A percentile compares a stretch with the other conserved stretches of the same genome.
phyloP scores from a whole-genome alignment of 1,140 invertebrate genomes.

The Tigriopus japonicus region DNA sequence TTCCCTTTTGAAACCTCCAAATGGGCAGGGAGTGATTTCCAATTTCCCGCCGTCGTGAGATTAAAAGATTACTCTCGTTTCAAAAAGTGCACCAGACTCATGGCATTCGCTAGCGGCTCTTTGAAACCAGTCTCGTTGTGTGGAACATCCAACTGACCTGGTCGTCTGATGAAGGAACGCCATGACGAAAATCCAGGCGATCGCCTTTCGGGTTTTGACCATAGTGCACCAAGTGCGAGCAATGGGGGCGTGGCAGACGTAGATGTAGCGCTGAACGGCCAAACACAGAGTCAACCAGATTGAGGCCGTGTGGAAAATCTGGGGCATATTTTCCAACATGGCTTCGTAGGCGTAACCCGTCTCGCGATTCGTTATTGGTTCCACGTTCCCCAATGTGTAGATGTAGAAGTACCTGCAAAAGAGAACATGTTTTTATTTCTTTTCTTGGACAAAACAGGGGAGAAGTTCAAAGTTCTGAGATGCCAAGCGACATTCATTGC shows the following conservation, averaged over 20 bases:
- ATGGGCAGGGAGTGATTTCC: too few relatives aligned
- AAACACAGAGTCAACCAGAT: slow-evolving; percentile 73
- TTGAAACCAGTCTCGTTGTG: too few relatives aligned
- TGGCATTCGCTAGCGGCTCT: too few relatives aligned
- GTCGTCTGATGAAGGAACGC: slow-evolving; percentile 57
- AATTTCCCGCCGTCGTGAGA: too few relatives aligned
- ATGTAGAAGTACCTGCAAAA: slow-evolving; percentile 47
- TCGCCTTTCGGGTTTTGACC: slow-evolving; percentile 51
- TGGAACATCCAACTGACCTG: background rate
- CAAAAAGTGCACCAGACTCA: too few relatives aligned
- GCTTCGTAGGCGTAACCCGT: slow-evolving; percentile 55
- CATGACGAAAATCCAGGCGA: slow-evolving; percentile 47
- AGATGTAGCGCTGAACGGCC: slow-evolving; percentile 73
- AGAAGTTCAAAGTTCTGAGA: too few relatives aligned
- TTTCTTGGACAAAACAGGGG: too few relatives aligned
- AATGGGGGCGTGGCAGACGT: slow-evolving; percentile 68
- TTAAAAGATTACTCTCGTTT: too few relatives aligned
- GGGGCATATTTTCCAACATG: slow-evolving; percentile 56
- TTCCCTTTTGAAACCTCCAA: too few relatives aligned
- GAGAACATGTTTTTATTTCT: too few relatives aligned
- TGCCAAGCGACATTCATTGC: too few relatives aligned
- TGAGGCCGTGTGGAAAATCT: slow-evolving; percentile 74
- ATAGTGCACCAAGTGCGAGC: slow-evolving; percentile 70
- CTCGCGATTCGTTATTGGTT: slow-evolving; percentile 44
- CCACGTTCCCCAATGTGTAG: slow-evolving; percentile 69